These are phyloP conservation scores for Acanthurus leucopareius DNA, from an alignment of 2,797 vertebrate species.

Conservation along the genomic window DNA sequence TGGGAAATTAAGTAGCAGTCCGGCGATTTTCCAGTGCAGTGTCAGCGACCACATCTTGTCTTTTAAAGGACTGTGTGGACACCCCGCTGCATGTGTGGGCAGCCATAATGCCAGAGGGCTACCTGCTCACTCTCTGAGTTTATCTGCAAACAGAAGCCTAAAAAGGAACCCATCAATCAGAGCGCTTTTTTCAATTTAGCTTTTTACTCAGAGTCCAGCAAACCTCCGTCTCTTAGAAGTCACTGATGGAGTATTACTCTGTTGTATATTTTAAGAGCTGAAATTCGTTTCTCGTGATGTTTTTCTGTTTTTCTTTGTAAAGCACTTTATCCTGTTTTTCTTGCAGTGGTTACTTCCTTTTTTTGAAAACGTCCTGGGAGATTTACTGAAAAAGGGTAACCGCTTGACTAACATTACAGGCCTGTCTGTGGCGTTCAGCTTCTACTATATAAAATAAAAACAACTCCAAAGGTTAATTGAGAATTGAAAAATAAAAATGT, in stretches of 20 bases:
- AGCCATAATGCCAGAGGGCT: slow-evolving; percentile 34
- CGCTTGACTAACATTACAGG: not conserved
- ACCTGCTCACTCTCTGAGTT: slow-evolving; percentile 27
- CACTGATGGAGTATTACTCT: not conserved
- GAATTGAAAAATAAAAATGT: too few species aligned
- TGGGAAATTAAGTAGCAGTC: slow-evolving; percentile 81
- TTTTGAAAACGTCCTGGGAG: not conserved
- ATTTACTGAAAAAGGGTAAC: not conserved
- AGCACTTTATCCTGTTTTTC: not conserved
- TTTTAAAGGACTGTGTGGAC: slow-evolving; percentile 39
- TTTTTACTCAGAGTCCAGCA: slow-evolving; percentile 6
- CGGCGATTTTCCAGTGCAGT: slow-evolving; percentile 66
- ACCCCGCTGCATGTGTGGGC: slow-evolving; percentile 43
- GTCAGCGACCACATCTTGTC: slow-evolving; percentile 69
- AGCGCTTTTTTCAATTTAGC: slow-evolving; percentile 20
- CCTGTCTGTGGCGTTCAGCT: too few species aligned
- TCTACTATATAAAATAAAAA: not conserved
- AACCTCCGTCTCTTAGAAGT: slow-evolving; percentile 5
- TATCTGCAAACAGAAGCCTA: slow-evolving; percentile 28
- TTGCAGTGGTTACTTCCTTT: not conserved
- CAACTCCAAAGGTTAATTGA: too few species aligned
- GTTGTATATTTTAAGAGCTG: not conserved
- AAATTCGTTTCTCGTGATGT: not conserved
- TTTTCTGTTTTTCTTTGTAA: not conserved
- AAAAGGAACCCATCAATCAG: slow-evolving; percentile 23